Conservation (phyloP, 2,113 vertebrate genomes). For the Eidolon helvum region DNA sequence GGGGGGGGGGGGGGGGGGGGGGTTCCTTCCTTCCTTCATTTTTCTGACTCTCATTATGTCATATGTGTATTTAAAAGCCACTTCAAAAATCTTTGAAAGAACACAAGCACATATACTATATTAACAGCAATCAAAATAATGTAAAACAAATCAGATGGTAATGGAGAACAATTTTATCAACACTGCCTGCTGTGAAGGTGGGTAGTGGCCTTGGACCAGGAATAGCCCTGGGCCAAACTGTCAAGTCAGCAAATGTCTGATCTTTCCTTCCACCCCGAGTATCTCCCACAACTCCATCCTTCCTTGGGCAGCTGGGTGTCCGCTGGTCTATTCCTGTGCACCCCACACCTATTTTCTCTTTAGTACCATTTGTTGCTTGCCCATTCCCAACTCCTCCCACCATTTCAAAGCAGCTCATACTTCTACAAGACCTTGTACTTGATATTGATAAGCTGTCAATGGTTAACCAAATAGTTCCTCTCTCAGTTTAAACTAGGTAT, state of each 20-base stretch:
- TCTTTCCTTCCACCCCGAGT: fast-evolving
- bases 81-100: neutral
- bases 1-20: too few relatives aligned
- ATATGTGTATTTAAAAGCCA: neutral
- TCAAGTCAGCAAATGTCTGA: neutral
- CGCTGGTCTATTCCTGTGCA: neutral
- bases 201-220: neutral
- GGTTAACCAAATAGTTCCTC: neutral
- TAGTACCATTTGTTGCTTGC: neutral
- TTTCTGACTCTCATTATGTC: neutral
- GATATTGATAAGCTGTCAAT: neutral
- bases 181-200: neutral
- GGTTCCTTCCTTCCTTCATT: neutral
- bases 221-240: neutral
- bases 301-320: neutral
- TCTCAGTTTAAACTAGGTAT: neutral
- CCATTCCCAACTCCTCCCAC: neutral
- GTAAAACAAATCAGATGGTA: neutral
- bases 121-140: neutral
- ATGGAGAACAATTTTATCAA: neutral
- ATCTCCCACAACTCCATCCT: fast-evolving
- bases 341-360: neutral
- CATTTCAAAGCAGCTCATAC: neutral
- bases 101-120: neutral
- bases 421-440: neutral